Evolutionary conservation across 1,140 invertebrate species (phyloP).

Genomic region (Chironomus tepperi): DNA sequence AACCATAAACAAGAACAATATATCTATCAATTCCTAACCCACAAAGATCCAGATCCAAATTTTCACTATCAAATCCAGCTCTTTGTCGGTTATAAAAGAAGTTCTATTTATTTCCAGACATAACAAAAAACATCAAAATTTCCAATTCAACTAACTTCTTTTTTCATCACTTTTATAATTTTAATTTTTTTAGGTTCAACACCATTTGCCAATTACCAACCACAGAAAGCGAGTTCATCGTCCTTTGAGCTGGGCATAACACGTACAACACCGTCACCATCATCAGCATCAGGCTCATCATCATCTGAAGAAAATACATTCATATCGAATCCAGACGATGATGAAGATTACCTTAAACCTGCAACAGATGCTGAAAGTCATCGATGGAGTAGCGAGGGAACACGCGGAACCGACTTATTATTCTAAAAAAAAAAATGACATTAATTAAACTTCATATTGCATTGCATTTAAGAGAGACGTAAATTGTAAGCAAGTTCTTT

Average conservation of each 20-base stretch:
- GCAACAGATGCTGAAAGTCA: conserved; percentile 46
- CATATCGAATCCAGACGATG: conserved; percentile 26
- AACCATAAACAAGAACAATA: too few species aligned
- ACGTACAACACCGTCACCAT: conserved; percentile 34
- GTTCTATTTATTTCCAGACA: too few species aligned
- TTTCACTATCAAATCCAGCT: too few species aligned
- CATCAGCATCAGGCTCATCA: conserved; percentile 28
- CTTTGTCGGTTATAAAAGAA: too few species aligned
- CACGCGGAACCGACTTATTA: conserved; percentile 51
- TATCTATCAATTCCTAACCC: too few species aligned
- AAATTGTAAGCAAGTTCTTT: too few species aligned
- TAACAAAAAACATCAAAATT: too few species aligned
- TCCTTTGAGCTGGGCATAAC: conserved; percentile 56
- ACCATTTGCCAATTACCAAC: conserved; percentile 50
- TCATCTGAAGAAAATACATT: conserved; percentile 26
- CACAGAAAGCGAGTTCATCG: conserved; percentile 49
- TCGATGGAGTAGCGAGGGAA: conserved; percentile 52
- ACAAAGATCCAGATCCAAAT: too few species aligned
- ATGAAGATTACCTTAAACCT: conserved; percentile 48
- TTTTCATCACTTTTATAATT: not conserved
- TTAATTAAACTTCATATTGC: not conserved
- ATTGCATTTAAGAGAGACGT: not conserved
- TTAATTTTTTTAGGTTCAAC: conserved; percentile 34
- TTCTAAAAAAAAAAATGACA: conserved; percentile 40
- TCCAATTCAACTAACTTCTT: not conserved